Percentiles rank a stretch among this genome's conserved stretches.
These are phyloP conservation scores for Agelas oroides DNA, from an alignment of 37 sponge, comb jelly and placozoan species.

Conservation along the genomic window DNA sequence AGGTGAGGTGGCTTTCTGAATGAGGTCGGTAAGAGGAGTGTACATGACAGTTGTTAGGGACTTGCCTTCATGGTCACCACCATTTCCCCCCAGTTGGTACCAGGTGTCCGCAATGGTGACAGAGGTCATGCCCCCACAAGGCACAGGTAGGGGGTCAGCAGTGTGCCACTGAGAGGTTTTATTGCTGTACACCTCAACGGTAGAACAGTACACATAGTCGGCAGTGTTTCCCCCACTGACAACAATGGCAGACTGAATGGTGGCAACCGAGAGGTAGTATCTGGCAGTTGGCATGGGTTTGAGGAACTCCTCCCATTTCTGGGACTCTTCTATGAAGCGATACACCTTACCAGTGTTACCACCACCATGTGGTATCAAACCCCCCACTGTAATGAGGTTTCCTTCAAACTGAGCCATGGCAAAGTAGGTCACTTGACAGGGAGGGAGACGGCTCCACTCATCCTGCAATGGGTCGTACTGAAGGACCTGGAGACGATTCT, in stretches of 20 bases:
- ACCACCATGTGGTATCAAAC: not conserved
- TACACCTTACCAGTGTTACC: not conserved
- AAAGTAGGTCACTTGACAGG: not conserved
- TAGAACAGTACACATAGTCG: too few relatives aligned
- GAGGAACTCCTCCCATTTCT: constrained; percentile 42
- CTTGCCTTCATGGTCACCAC: too few relatives aligned
- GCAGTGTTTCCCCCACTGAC: constrained; percentile 17
- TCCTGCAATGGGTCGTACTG: constrained; percentile 29
- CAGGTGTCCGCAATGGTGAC: too few relatives aligned
- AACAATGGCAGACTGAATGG: constrained; percentile 3
- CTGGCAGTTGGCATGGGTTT: constrained; percentile 22
- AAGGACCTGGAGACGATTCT: constrained; percentile 1
- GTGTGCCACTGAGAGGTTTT: too few relatives aligned
- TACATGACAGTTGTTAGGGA: too few relatives aligned
- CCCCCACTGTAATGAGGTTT: constrained; percentile 44
- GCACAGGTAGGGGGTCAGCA: too few relatives aligned
- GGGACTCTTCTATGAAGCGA: constrained; percentile 26
- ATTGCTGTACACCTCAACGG: too few relatives aligned
- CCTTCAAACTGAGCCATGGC: constrained; percentile 28
- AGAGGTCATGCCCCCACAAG: too few relatives aligned
- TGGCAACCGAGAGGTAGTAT: constrained; percentile 3
- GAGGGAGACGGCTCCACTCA: constrained; percentile 28
- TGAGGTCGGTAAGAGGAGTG: too few relatives aligned
- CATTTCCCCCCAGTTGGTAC: too few relatives aligned
- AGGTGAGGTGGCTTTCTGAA: too few relatives aligned